Evolutionary conservation across 2,113 vertebrate genomes (phyloP), one percentile per base, ranked within the genome.

Genomic region (Tursiops truncatus): DNA sequence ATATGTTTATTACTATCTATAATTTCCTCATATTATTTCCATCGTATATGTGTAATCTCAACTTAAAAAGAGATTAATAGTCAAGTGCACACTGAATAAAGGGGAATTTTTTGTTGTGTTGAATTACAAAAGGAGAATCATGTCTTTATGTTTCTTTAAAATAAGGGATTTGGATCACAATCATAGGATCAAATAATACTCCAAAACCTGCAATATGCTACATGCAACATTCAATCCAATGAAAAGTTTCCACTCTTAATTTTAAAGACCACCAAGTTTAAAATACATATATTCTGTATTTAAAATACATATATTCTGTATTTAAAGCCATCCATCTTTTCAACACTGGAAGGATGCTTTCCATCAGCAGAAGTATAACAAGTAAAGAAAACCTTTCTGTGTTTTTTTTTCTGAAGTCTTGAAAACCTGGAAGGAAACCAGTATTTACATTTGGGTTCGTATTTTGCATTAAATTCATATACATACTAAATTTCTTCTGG

Each of bases 351-450:
- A 96, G 25, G 38, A 87, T n/a, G 17, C 60, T 86, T 94, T 79
- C 67, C 56, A 68, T 38, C 47, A 56, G 11, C 73, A 83, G 70
- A 93, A 89, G 56, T 62, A 38, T 18, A 80, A 71, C 36, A 83
- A 74, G 60, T 56, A 67, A 96, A 79, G 79, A n/a, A 58, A 93
- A 92, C 41, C 63, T 47, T 26, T 33, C 31, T 50, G 20, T 38
- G 4, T 50, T 65, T 25, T 60, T 53, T 31, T 20, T 65, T 65
- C 20, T 85, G 36, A 58, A 60, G 60, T 60, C 77, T 84, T 92
- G 53, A 97, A 94, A 96, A 90, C 95, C 80, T 97, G 96, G 96
- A 94, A 68, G 50, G 67, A 92, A 94, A 97, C 65, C 92, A 85
- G 41, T 71, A 79, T 96, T 96, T 97, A 94, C 56, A 97, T 56